phyloP scores from a whole-genome alignment of 2,113 vertebrate species.

The Lucifuga dentata region DNA sequence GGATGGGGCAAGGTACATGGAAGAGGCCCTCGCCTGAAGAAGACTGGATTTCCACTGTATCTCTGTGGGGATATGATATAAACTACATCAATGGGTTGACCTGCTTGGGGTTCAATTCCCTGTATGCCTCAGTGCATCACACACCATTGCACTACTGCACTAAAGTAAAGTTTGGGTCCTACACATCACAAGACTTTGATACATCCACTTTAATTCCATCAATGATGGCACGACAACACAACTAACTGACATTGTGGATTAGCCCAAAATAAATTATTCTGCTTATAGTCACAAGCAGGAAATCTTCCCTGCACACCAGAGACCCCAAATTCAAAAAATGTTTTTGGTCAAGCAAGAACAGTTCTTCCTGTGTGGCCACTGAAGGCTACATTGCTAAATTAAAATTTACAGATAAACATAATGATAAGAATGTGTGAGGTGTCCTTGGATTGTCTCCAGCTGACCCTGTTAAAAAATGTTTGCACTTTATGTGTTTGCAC shows the following conservation, averaged over 20 bases:
- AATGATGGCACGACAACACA: too few relatives aligned
- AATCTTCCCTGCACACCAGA: not conserved
- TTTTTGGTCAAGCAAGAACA: slow-evolving; percentile 5
- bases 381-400: not conserved
- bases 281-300: not conserved
- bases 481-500: slow-evolving; percentile 39
- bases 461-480: slow-evolving; percentile 47
- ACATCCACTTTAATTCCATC: too few relatives aligned
- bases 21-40: not conserved
- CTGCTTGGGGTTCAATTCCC: too few relatives aligned
- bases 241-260: too few relatives aligned
- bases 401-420: slow-evolving; percentile 8
- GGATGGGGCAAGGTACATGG: not conserved
- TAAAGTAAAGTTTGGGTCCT: too few relatives aligned
- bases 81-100: too few relatives aligned
- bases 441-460: slow-evolving; percentile 32
- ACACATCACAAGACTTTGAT: too few relatives aligned
- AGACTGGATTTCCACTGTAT: not conserved
- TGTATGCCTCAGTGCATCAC: too few relatives aligned
- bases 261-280: too few relatives aligned
- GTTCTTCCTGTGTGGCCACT: not conserved
- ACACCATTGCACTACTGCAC: too few relatives aligned
- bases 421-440: slow-evolving; percentile 1
- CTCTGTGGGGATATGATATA: not conserved
- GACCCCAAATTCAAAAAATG: not conserved